These are phyloP conservation scores for Platyrinchus mystaceus DNA, from an alignment of 2,797 vertebrate species.

Conservation along the genomic window DNA sequence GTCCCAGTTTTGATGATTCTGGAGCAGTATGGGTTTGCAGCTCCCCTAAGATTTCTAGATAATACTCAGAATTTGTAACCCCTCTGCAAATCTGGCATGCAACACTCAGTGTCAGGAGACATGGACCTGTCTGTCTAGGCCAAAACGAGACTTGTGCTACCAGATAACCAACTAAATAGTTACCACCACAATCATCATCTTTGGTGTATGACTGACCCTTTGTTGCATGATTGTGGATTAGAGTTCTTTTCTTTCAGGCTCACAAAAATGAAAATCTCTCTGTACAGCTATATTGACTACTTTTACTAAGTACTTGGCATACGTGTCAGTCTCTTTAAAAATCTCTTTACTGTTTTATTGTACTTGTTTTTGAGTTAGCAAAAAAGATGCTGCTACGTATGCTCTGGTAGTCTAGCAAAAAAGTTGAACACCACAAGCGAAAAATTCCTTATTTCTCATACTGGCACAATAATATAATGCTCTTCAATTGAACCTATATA, in stretches of 20 bases:
- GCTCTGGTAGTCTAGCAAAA: neutral
- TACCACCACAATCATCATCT: neutral
- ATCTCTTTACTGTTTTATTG: neutral
- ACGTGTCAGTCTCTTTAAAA: neutral
- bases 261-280: neutral
- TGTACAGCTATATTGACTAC: neutral
- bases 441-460: neutral
- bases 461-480: neutral
- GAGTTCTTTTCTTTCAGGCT: neutral
- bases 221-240: neutral
- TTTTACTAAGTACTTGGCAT: neutral
- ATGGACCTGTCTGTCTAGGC: neutral
- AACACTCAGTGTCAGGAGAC: neutral
- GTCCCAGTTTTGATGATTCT: fast-evolving
- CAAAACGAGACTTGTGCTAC: neutral
- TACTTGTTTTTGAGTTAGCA: neutral
- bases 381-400: neutral
- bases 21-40: neutral
- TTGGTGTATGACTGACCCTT: neutral
- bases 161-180: neutral
- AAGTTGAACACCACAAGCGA: neutral
- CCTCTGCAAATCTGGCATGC: neutral
- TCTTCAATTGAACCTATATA: neutral
- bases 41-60: neutral
- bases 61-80: neutral